Evolutionary conservation across 2,888 invertebrate genomes (phyloP), one percentile per base, ranked within the genome.

Genomic region (Candidula unifasciata): DNA sequence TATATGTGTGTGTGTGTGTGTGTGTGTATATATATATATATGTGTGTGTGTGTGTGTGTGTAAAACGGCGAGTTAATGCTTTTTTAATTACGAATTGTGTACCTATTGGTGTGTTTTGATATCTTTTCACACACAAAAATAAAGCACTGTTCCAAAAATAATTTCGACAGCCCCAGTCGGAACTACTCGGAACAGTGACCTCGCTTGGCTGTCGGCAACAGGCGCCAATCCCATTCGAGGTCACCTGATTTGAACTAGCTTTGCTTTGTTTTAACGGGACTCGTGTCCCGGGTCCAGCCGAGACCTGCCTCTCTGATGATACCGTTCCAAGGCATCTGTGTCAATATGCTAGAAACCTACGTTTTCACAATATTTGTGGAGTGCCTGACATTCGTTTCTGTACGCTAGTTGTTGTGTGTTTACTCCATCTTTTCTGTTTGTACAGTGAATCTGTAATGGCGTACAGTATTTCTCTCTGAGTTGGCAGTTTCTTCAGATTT

Each of bases 191-290:
- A n/a, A 30, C 68, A 68, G 30, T 68, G n/a, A 21, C 13, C 30
- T 30, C 13, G 30, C n/a, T 30, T 27, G 27, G n/a, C n/a, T 33
- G 30, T 78, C 33, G 33, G 78, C 44, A 68, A 71, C 57, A 73
- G 52, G 33, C 77, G 77, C 83, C 68, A 83, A 83, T 77, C 33
- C 66, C 68, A 33, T 80, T 57, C 54, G 69, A 68, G 83, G 83
- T 83, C 77, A 83, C 69, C 37, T 54, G 77, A 83, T 83, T 83
- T 83, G 83, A 83, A 83, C 77, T 77, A 44, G 44, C 24, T 71
- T 24, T 71, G 37, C 37, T 44, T 27, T n/a, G 37, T 37, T 44
- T 71, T 37, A 71, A 37, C 6, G n/a, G 8, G 8, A 13, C 5
- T 27, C 27, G 27, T 68, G 27, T 16, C n/a, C 27, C n/a, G 30